A percentile compares a stretch with the other conserved stretches of the same genome.
Evolutionary conservation across 2,888 invertebrate species (phyloP).

Genomic region (Apodemia zela): DNA sequence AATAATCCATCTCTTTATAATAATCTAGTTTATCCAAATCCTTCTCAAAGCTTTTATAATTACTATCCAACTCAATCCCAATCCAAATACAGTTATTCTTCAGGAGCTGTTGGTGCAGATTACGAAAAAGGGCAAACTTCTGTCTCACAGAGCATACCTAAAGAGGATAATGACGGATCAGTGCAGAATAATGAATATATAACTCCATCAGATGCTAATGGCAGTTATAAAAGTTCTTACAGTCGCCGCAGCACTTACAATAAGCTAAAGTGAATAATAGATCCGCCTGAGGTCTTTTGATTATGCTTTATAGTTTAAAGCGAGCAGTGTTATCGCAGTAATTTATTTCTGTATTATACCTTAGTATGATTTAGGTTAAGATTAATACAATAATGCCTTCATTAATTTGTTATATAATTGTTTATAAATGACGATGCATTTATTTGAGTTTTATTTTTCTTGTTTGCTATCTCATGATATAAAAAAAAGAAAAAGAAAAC

Average conservation of each 20-base stretch:
- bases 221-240: constrained; percentile 57
- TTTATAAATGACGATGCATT: constrained; percentile 10
- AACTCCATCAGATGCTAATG: constrained; percentile 49
- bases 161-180: constrained; percentile 60
- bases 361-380: constrained; percentile 8
- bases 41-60: constrained; percentile 58
- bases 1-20: constrained; percentile 57
- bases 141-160: constrained; percentile 47
- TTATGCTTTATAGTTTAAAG: neutral
- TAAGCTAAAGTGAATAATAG: constrained; percentile 26
- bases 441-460: neutral
- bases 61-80: constrained; percentile 63
- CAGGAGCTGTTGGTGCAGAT: constrained; percentile 48
- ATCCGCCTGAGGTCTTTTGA: neutral
- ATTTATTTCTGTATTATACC: constrained; percentile 2
- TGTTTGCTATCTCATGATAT: no score
- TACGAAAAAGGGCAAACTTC: constrained; percentile 56
- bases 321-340: constrained; percentile 1
- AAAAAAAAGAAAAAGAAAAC: no score
- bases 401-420: constrained; percentile 2
- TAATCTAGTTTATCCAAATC: constrained; percentile 54
- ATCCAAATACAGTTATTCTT: constrained; percentile 53
- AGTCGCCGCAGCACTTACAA: constrained; percentile 42
- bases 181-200: constrained; percentile 54
- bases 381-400: constrained; percentile 1